A percentile compares a stretch with the other conserved stretches of the same genome.
These are phyloP conservation scores for Tapera naevia DNA, from an alignment of 2,797 vertebrate genomes.

Conservation along the genomic window DNA sequence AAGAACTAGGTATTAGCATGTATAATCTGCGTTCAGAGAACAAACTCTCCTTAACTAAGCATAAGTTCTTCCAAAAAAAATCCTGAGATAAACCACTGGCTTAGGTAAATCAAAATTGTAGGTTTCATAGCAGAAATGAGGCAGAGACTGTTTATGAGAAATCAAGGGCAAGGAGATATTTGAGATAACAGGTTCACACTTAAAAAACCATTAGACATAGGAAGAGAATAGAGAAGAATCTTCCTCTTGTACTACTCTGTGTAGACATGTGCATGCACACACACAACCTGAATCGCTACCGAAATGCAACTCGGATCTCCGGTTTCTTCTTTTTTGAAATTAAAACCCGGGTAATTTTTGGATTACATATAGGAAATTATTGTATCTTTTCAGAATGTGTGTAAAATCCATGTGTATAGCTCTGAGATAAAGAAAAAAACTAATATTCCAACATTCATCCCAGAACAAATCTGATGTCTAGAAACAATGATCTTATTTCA, in stretches of 20 bases:
- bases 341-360: not conserved
- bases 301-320: not conserved
- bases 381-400: not conserved
- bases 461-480: not conserved
- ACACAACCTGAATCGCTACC: not conserved
- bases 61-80: not conserved
- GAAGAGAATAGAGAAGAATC: not conserved
- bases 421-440: not conserved
- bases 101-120: not conserved
- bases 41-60: not conserved
- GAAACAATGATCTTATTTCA: not conserved
- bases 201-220: not conserved
- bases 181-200: not conserved
- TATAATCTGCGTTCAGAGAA: not conserved
- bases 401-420: not conserved
- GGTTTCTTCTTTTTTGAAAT: not conserved
- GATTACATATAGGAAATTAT: not conserved
- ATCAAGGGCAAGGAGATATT: not conserved
- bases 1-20: not conserved
- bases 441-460: not conserved
- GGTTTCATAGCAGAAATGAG: not conserved
- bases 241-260: not conserved
- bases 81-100: not conserved
- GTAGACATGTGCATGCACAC: too few species aligned
- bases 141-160: not conserved